phyloP scores from a whole-genome alignment of 64 coral and sea anemone genomes.

The Catalaphyllia jardinei region DNA sequence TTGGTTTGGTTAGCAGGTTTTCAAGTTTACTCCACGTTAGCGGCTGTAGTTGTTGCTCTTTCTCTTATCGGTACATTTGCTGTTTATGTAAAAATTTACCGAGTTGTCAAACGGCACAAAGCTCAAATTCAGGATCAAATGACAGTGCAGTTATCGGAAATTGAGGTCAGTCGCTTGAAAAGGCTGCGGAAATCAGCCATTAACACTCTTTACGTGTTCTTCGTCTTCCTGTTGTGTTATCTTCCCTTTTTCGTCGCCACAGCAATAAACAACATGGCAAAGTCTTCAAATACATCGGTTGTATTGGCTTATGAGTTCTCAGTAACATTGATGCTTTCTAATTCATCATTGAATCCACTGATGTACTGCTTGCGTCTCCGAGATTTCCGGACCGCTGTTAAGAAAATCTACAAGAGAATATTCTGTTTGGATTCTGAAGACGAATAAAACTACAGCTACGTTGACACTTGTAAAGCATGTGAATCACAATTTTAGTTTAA shows the following conservation, averaged over 20 bases:
- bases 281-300: neutral
- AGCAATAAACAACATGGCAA: neutral
- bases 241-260: slow-evolving; percentile 7
- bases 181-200: neutral
- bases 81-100: slow-evolving; percentile 14
- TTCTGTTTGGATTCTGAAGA: neutral
- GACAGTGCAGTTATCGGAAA: neutral
- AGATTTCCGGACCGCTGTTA: slow-evolving; percentile 12
- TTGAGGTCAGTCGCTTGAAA: neutral
- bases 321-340: slow-evolving; percentile 3
- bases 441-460: neutral
- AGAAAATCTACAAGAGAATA: slow-evolving; percentile 16
- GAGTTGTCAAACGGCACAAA: neutral
- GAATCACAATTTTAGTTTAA: neutral
- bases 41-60: neutral
- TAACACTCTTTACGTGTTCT: neutral
- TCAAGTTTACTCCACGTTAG: neutral
- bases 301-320: neutral
- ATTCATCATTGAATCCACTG: slow-evolving; percentile 9
- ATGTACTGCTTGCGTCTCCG: slow-evolving; percentile 29
- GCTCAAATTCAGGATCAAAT: neutral
- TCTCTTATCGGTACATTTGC: neutral
- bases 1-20: slow-evolving; percentile 15
- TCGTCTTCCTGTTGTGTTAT: neutral
- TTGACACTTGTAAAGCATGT: neutral